Base-by-base conservation (phyloP, 2,888 invertebrate species). In the Brachyopa scutellaris region DNA sequence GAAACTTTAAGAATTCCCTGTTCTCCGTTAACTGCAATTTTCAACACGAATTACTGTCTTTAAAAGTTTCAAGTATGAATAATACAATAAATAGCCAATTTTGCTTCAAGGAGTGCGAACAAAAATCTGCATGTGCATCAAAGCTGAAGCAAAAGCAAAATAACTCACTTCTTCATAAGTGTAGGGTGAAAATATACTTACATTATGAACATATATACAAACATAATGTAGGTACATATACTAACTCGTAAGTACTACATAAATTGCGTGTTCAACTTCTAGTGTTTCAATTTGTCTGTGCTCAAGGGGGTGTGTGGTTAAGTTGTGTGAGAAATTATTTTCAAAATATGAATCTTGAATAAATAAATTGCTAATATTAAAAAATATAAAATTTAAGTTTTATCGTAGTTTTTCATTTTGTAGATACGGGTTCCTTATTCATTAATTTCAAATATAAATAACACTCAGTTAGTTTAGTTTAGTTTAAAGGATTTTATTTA, bases 51-150 rank as follows among this genome's bases (percentile, higher is more conserved):
- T 69, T 62, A 70, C 62, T 70, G 55, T 55, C 53, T 62, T 62
- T 45, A 40, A 70, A 69, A 77, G 55, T 77, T 77, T 69, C 47
- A 57, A 55, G 69, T 70, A 47, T 77, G 77, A 49, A 62, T 70
- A 70, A 57, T 62, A 70, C 33, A 70, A 62, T 57, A 70, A 77
- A 70, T 62, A 70, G 77, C 77, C 77, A 62, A 70, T 77, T 70
- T 70, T 7, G 13, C 13, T 69, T 67, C 6, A 40, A 38, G 21
- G n/a, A 47, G 33, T 13, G 29, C 29, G 47, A 57, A 40, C 4
- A 49, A 29, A 62, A 31, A 17, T 36, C 21, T 45, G 15, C 57
- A 15, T 66, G 15, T 66, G 26, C 23, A 17, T 40, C 53, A 26
- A 31, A 59, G 19, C 33, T 40, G 15, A 53, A 13, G n/a, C 17